Percentiles rank a stretch among this genome's conserved stretches.
Evolutionary conservation across 2,113 vertebrate species (phyloP).

Genomic region (Crypturellus undulatus): DNA sequence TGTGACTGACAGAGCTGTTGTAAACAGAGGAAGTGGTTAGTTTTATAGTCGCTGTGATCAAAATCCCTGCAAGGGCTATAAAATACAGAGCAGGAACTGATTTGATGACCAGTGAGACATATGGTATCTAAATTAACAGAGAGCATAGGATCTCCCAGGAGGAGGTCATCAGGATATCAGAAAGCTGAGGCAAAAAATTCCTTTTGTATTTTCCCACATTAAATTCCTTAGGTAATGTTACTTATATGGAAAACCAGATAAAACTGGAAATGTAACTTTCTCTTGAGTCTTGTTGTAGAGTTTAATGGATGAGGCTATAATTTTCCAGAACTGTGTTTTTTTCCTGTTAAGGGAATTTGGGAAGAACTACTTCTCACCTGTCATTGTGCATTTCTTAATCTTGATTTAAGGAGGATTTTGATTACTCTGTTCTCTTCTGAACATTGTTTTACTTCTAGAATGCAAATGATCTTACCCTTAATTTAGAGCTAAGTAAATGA

Average conservation of each 20-base stretch:
- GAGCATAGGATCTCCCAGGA: not conserved
- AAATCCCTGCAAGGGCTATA: conserved; percentile 2
- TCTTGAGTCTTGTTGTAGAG: not conserved
- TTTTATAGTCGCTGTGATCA: conserved; percentile 25
- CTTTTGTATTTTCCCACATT: conserved; percentile 11
- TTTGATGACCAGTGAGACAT: conserved; percentile 36
- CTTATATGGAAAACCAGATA: conserved; percentile 1
- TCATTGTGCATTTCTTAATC: not conserved
- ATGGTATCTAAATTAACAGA: conserved; percentile 54
- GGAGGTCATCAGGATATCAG: conserved; percentile 29
- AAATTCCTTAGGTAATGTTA: conserved; percentile 10
- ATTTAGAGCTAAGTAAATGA: conserved; percentile 38
- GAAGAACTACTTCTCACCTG: not conserved
- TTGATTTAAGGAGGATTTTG: conserved; percentile 44
- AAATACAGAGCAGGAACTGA: conserved; percentile 16
- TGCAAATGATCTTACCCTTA: conserved; percentile 29
- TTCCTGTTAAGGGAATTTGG: not conserved
- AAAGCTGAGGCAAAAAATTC: conserved; percentile 30
- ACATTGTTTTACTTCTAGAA: conserved; percentile 20
- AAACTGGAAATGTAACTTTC: not conserved
- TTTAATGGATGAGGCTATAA: not conserved
- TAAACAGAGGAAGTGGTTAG: not conserved
- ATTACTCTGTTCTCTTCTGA: conserved; percentile 34
- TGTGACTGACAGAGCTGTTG: not conserved
- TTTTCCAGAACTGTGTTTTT: not conserved